A percentile compares a stretch with the other conserved stretches of the same genome.
These are phyloP conservation scores for Glaucomys volans DNA, from an alignment of 2,113 vertebrate species.

Conservation along the genomic window DNA sequence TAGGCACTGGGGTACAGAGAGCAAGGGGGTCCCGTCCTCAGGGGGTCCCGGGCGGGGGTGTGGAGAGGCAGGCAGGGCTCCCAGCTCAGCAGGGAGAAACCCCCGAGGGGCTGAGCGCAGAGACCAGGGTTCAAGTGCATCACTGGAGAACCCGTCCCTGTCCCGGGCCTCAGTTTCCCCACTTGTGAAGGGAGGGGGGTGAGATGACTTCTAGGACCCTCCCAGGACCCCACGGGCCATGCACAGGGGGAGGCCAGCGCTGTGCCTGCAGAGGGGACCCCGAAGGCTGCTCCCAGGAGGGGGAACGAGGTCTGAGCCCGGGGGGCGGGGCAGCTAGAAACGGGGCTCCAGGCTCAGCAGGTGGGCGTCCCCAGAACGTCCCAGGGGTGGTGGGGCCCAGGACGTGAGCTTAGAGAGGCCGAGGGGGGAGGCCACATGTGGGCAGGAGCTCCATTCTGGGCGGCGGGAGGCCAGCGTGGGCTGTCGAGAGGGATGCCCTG, in stretches of 20 bases:
- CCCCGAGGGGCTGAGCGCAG: too few species aligned
- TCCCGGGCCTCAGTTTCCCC: constrained; percentile 64
- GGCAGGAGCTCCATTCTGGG: background rate
- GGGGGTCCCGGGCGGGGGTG: background rate
- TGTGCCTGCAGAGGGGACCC: background rate
- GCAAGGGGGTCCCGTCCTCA: constrained; percentile 52
- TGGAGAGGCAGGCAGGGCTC: background rate
- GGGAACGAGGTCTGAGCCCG: background rate
- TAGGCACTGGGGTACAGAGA: constrained; percentile 75
- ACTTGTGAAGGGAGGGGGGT: background rate
- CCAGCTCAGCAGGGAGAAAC: background rate
- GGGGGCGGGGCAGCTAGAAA: background rate
- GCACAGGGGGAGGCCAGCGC: background rate
- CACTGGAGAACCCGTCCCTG: constrained; percentile 8
- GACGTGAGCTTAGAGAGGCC: background rate
- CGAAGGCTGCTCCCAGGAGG: background rate
- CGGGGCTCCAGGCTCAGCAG: background rate
- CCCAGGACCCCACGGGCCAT: background rate
- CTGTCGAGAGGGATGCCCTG: background rate
- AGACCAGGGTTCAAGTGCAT: background rate
- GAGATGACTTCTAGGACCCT: constrained; percentile 7
- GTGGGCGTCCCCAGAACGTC: background rate
- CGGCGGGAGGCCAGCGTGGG: background rate
- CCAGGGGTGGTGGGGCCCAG: background rate
- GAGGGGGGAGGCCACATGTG: background rate